Evolutionary conservation across 2,113 vertebrate species (phyloP), one percentile per base, ranked within the genome.

Genomic region (Grammomys surdaster): DNA sequence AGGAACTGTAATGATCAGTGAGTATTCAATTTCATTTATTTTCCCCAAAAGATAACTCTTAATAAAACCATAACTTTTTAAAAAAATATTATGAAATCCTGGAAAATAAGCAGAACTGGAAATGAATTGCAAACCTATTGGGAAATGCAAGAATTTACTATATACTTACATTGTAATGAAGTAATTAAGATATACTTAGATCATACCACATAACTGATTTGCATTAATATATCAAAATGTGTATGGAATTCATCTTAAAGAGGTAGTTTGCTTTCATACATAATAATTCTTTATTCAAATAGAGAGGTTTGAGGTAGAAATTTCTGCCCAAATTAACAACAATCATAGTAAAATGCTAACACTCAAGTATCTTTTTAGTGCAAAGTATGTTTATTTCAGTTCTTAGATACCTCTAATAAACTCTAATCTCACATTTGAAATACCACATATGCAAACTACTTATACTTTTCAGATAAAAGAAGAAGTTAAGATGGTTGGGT

Each of bases 21-120:
- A 19, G 46, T 65, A 16, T 67, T 86, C 67, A 51, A 82, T 90
- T 56, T 92, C 90, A 76, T 92, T 95, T 40, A 87, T 26, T 91
- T 87, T 87, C 51, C 80, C 63, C 72, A 70, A 48, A 54, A 87
- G 3, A 11, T 87, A 95, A 87, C 2, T 40, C 2, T 33, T 87
- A 33, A 95, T 4, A 40, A 24, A n/a, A 60, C 20, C 26, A 72
- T 72, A 48, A 70, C 40, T 91, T 91, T 95, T 91, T 80, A 72
- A 87, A 1, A 5, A n/a, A 80, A 7, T 69, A 3, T 88, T 88
- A 72, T 72, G 67, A n/a, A 20, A 54, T 54, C 48, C 48, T 26
- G 86, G 67, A 54, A 22, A 43, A 54, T 70, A 72, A 72, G 7
- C 1, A 88, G 46, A 88, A 19, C 12, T 6, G 28, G 60, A 7